Evolutionary conservation across 2,797 vertebrate genomes (phyloP).

Genomic region (Petrocephalus sullivani): DNA sequence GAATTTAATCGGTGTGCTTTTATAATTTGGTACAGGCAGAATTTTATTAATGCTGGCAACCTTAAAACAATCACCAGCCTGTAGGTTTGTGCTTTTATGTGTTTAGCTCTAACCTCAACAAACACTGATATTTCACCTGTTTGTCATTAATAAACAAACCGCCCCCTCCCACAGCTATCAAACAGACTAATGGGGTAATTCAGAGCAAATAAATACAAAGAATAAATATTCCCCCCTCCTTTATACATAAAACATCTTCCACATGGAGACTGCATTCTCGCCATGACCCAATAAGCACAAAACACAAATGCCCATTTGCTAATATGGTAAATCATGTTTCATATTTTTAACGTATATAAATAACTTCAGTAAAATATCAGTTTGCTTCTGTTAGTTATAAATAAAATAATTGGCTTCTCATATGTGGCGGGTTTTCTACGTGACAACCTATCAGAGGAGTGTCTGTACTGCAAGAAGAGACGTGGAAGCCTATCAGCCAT

Average conservation of each 20-base stretch:
- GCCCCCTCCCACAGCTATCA: constrained; percentile 32
- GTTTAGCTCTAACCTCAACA: constrained; percentile 27
- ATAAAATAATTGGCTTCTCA: neutral
- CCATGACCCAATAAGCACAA: neutral
- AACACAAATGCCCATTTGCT: constrained; percentile 17
- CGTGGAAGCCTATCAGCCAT: neutral
- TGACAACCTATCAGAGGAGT: neutral
- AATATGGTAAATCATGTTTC: neutral
- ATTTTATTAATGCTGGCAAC: too few species aligned
- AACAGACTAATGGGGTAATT: constrained; percentile 30
- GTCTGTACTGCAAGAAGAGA: neutral
- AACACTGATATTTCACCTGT: constrained; percentile 20
- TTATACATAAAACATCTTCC: constrained; percentile 21
- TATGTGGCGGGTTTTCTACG: neutral
- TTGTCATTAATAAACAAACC: constrained; percentile 34
- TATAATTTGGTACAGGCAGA: constrained; percentile 18
- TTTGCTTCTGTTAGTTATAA: constrained; percentile 3
- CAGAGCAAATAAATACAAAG: constrained; percentile 62
- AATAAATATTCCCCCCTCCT: constrained; percentile 56
- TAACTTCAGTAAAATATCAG: constrained; percentile 13
- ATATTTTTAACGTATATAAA: constrained; percentile 6
- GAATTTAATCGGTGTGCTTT: neutral
- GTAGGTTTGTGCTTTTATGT: constrained; percentile 24
- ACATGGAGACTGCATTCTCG: constrained; percentile 7
- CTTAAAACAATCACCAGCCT: too few species aligned